Evolutionary conservation across 2,113 vertebrate species (phyloP).

Genomic region (Cephalophus harveyi): DNA sequence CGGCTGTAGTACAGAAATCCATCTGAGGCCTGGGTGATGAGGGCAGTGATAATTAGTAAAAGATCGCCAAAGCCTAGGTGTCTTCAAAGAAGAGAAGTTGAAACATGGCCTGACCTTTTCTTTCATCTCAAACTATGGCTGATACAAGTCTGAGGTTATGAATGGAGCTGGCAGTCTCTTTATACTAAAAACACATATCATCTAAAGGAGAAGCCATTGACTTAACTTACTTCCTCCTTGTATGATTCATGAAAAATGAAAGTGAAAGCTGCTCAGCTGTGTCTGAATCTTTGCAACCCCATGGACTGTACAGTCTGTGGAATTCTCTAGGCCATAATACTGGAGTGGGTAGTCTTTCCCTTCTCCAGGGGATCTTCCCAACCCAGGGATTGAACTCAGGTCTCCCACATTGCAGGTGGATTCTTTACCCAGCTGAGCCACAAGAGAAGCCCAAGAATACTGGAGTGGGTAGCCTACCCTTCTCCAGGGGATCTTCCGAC

Average conservation of each 20-base stretch:
- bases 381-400: background rate
- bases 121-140: background rate
- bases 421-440: background rate
- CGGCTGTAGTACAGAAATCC: background rate
- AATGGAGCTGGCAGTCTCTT: background rate
- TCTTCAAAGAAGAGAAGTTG: background rate
- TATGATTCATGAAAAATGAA: background rate
- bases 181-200: background rate
- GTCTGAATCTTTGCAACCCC: background rate
- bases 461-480: background rate
- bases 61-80: background rate
- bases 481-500: background rate
- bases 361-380: background rate
- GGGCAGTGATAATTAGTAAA: background rate
- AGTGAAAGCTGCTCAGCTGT: background rate
- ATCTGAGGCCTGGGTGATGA: background rate
- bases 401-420: background rate
- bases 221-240: background rate
- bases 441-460: background rate
- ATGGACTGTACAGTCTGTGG: background rate
- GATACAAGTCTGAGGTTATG: background rate
- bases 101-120: background rate
- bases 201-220: background rate
- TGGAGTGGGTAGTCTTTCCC: background rate
- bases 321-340: background rate